Conservation (phyloP, 2,797 vertebrate species). For the Chiloscyllium punctatum region DNA sequence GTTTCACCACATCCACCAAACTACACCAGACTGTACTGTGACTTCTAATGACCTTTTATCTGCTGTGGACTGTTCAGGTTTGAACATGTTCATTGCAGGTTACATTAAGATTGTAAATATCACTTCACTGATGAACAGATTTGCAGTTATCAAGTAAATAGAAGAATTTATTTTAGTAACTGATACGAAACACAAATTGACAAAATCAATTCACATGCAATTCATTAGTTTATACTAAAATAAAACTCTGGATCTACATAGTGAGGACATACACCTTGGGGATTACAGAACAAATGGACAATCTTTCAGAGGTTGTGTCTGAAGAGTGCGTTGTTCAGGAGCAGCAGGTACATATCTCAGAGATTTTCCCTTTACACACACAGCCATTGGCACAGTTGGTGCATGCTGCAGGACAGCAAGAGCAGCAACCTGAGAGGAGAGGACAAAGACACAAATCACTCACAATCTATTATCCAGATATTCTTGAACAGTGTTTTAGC, state of each 20-base stretch:
- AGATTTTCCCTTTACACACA: conserved; percentile 72
- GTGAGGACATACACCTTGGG: too few relatives aligned
- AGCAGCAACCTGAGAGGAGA: conserved; percentile 59
- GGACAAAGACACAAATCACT: background rate
- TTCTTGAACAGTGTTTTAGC: too few relatives aligned
- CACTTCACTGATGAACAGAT: background rate
- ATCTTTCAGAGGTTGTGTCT: background rate
- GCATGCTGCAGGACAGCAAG: conserved; percentile 78
- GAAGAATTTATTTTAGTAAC: too few relatives aligned
- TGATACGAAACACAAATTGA: too few relatives aligned
- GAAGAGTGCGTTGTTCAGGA: conserved; percentile 52
- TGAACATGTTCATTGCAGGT: background rate
- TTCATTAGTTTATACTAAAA: too few relatives aligned
- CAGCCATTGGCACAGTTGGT: conserved; percentile 84
- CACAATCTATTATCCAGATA: background rate
- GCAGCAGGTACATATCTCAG: conserved; percentile 75
- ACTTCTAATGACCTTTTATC: background rate
- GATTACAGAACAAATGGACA: background rate
- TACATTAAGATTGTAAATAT: background rate
- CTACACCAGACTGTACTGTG: background rate
- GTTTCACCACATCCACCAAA: background rate
- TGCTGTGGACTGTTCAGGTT: background rate
- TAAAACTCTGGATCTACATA: background rate
- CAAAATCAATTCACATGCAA: too few relatives aligned
- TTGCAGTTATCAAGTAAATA: background rate